phyloP scores from a whole-genome alignment of 2,888 invertebrate genomes.

The Cantharis rufa region DNA sequence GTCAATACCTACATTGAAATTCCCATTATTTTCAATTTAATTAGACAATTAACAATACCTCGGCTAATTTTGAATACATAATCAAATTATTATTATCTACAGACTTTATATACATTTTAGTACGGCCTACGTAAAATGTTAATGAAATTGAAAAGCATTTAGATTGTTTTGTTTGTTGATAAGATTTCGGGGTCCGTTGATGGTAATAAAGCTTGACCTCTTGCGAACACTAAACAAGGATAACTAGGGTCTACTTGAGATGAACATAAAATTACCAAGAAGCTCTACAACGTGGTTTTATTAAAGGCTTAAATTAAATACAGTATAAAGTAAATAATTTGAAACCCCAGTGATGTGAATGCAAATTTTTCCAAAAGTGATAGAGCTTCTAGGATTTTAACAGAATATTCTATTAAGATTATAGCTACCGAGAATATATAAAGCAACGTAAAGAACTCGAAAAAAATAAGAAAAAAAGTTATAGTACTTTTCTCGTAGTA shows the following conservation, averaged over 20 bases:
- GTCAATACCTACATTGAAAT: neutral
- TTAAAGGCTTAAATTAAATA: constrained; percentile 20
- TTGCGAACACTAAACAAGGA: constrained; percentile 5
- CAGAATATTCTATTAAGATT: neutral
- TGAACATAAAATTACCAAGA: constrained; percentile 17
- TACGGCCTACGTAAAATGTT: neutral
- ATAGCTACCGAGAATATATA: neutral
- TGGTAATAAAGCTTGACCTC: constrained; percentile 8
- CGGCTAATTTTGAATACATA: neutral
- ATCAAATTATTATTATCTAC: neutral
- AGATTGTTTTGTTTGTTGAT: neutral
- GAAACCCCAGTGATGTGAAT: neutral
- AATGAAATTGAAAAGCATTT: neutral
- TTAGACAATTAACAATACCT: neutral
- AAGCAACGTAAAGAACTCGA: neutral
- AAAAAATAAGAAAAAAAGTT: no score
- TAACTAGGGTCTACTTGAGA: constrained; percentile 16
- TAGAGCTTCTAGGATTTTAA: neutral
- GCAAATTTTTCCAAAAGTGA: neutral
- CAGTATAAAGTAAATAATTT: constrained; percentile 11
- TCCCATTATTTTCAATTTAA: neutral
- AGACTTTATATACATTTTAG: neutral
- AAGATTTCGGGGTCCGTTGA: neutral
- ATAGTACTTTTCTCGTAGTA: no score
- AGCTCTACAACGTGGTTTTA: constrained; percentile 15